Percentiles rank a stretch among this genome's conserved stretches.
These are phyloP conservation scores for Pristionchus entomophagus DNA, from an alignment of 2,888 invertebrate species.

Conservation along the genomic window DNA sequence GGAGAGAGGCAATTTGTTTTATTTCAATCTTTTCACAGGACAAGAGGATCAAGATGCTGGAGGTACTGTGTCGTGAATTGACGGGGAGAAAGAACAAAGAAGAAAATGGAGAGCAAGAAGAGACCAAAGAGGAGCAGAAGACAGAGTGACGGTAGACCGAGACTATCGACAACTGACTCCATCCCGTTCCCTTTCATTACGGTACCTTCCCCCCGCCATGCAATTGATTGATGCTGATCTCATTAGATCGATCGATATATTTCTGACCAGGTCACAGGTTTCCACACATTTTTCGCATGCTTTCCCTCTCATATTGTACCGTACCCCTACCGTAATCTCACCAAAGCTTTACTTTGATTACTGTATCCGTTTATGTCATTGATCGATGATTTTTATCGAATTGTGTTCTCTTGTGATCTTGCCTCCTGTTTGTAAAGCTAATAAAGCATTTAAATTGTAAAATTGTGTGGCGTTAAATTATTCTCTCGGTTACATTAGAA, in stretches of 20 bases:
- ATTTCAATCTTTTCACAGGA: slow-evolving; percentile 76
- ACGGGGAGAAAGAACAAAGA: slow-evolving; percentile 14
- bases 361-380: background rate
- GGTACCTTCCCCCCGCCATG: background rate
- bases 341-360: background rate
- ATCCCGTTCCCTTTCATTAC: background rate
- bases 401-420: slow-evolving; percentile 31
- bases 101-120: background rate
- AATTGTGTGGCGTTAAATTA: too few relatives aligned
- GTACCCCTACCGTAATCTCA: background rate
- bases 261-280: slow-evolving; percentile 8
- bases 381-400: background rate
- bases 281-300: background rate
- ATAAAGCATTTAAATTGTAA: too few relatives aligned
- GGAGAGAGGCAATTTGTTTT: too few relatives aligned
- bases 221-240: slow-evolving; percentile 19
- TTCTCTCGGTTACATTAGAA: too few relatives aligned
- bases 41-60: slow-evolving; percentile 76
- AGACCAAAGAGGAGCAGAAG: slow-evolving; percentile 10
- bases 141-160: slow-evolving; percentile 8
- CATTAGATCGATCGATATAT: slow-evolving; percentile 32
- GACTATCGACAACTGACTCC: background rate
- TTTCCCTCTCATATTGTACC: background rate
- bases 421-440: background rate
- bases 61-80: slow-evolving; percentile 36